Evolutionary conservation across 1,140 invertebrate genomes (phyloP), one percentile per base, ranked within the genome.

Genomic region (Parasteatoda tepidariorum): DNA sequence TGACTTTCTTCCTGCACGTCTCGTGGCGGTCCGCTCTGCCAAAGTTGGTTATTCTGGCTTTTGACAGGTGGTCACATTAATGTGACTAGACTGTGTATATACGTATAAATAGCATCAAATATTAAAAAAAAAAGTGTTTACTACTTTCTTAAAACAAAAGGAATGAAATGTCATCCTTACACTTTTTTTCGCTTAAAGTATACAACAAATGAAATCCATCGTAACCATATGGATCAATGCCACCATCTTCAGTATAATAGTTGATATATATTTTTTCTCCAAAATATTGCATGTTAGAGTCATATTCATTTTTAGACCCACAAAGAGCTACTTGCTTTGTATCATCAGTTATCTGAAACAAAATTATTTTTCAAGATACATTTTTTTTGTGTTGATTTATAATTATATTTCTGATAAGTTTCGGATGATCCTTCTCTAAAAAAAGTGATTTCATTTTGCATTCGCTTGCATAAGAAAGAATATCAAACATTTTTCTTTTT

Each of bases 271-370:
- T 38, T 2, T 34, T 13, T n/a, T 61, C 61, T 11, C 71, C 71
- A 22, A 38, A 75, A 38, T 61, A 75, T 28, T 75, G 71, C 71
- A 75, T 75, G n/a, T 75, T 75, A 0, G 55, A 34, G 31, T 75
- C 71, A 2, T 3, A n/a, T 24, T 75, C 71, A 28, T 59, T 34
- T 24, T 75, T 75, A 11, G 33, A 34, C 3, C 71, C 71, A 38
- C 71, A 75, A 4, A 75, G 31, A 34, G 24, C 71, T 6, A 75
- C 24, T 26, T 18, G 13, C 33, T 30, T 38, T 13, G 15, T 30
- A 11, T 33, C 71, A 28, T 59, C 57, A 26, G 31, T 24, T 18
- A 75, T 62, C 71, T 75, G n/a, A n/a, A 54, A 57, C 0, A 5
- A 34, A 33, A n/a, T 3, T 34, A 67, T 6, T 67, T 38, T 18